Conservation (phyloP, 1,140 invertebrate species). For the Calosoma granatense region DNA sequence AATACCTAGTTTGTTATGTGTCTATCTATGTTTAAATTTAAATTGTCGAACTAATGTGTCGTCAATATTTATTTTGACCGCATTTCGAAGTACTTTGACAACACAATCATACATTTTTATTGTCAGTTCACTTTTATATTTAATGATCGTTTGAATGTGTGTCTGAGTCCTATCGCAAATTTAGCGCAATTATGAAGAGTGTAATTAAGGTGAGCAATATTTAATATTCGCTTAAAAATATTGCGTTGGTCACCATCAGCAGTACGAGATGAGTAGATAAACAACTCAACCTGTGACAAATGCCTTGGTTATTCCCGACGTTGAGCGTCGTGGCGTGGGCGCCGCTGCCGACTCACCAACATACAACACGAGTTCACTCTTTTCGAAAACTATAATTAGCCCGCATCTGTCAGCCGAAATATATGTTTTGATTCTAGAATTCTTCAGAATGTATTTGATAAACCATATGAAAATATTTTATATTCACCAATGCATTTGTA, state of each 20-base stretch:
- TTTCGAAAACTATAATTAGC: not conserved
- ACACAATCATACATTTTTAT: too few species aligned
- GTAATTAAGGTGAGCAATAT: too few species aligned
- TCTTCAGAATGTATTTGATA: not conserved
- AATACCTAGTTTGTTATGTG: too few species aligned
- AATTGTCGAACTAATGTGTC: too few species aligned
- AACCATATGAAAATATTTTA: not conserved
- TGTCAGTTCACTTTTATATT: too few species aligned
- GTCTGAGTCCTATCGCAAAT: too few species aligned
- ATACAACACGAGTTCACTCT: not conserved
- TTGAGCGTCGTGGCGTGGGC: not conserved
- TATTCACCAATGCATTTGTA: not conserved
- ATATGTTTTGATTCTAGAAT: constrained; percentile 6
- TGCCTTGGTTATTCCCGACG: not conserved
- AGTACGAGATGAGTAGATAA: not conserved
- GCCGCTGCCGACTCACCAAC: not conserved
- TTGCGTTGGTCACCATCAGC: not conserved
- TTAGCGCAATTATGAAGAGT: too few species aligned
- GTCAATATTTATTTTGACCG: too few species aligned
- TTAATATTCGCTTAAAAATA: too few species aligned
- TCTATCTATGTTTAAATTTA: too few species aligned
- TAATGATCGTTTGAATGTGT: not conserved
- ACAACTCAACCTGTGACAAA: not conserved
- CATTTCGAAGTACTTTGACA: too few species aligned
- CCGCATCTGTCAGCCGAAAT: not conserved